Evolutionary conservation across 2,888 invertebrate species (phyloP).

Genomic region (Tetranychus piercei): DNA sequence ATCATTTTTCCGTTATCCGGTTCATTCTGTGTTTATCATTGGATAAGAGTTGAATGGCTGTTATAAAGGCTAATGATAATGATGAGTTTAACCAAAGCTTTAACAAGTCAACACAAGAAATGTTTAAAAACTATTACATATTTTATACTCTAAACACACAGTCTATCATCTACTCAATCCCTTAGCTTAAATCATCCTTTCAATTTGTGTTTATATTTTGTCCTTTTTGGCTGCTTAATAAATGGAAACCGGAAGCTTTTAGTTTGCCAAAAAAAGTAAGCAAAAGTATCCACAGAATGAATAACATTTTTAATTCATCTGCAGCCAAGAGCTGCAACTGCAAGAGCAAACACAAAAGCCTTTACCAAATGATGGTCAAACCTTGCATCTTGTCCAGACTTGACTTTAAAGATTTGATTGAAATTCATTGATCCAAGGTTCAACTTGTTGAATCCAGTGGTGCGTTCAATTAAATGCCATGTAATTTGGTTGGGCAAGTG

Average conservation of each 20-base stretch:
- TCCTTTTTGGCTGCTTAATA: not conserved
- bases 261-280: not conserved
- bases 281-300: not conserved
- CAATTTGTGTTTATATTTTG: not conserved
- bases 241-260: conserved; percentile 1
- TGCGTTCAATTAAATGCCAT: no score
- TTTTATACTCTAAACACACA: not conserved
- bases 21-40: not conserved
- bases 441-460: no score
- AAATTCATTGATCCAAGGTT: no score
- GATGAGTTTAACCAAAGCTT: not conserved
- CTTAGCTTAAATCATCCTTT: not conserved
- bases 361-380: no score
- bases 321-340: no score
- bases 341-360: no score
- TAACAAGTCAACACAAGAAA: not conserved
- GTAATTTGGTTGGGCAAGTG: no score
- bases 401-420: no score
- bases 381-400: no score
- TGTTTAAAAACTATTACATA: no score
- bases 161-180: not conserved
- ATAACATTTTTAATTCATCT: no score
- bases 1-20: not conserved
- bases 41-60: not conserved
- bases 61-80: not conserved